Evolutionary conservation across 2,113 vertebrate genomes (phyloP).

Genomic region (Diadophis punctatus): DNA sequence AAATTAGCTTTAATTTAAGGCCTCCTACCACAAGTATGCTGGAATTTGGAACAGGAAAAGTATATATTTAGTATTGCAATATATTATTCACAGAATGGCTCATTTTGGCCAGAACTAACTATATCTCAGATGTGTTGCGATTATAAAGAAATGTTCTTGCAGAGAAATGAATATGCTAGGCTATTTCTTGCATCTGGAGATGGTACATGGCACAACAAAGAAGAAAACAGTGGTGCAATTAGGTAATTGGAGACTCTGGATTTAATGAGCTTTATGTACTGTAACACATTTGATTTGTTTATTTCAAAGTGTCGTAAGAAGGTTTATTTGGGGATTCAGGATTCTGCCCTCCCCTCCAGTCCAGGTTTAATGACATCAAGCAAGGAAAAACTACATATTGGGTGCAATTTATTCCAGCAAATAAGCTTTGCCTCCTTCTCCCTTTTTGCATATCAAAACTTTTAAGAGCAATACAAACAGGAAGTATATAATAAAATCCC

Average conservation of each 20-base stretch:
- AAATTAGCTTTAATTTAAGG: conserved; percentile 14
- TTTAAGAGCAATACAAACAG: neutral
- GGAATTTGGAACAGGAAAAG: conserved; percentile 1
- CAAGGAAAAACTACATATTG: neutral
- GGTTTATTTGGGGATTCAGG: neutral
- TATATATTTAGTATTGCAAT: conserved; percentile 17
- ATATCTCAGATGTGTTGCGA: neutral
- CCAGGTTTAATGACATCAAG: neutral
- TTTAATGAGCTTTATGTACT: neutral
- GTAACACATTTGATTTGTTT: neutral
- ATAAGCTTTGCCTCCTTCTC: neutral
- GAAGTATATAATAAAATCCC: neutral
- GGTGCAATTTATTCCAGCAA: neutral
- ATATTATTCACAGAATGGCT: conserved; percentile 27
- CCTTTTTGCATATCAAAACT: neutral
- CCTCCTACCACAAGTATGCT: neutral
- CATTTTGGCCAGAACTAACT: conserved; percentile 6
- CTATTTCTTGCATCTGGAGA: neutral
- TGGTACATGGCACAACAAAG: neutral
- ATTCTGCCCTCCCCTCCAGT: neutral
- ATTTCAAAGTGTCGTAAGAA: neutral
- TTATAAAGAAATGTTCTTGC: conserved; percentile 3
- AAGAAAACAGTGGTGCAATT: neutral
- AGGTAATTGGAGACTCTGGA: neutral
- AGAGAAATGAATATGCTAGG: neutral